Base-by-base conservation (phyloP, 2,797 vertebrate genomes). In the Coendou prehensilis region DNA sequence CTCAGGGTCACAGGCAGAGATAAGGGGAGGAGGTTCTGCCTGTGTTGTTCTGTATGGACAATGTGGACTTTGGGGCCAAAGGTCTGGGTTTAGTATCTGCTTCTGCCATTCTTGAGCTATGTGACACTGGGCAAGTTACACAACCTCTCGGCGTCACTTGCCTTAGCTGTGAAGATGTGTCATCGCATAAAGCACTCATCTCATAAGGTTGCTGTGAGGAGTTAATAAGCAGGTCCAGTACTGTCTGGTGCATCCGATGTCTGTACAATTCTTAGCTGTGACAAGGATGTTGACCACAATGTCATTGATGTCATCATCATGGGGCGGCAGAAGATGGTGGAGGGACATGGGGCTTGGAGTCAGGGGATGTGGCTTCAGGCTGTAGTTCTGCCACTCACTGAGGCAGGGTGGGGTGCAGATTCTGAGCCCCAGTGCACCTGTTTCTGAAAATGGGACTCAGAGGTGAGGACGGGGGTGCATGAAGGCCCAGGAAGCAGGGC, bases 391-490 rank as follows among this genome's bases (percentile, higher is more conserved):
- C 28, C 45, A 5, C 71, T 17, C 37, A 13, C 64, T 54, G 20
- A 26, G 5, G 4, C 6, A 0, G 30, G 20, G 2, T 5, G 0
- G 28, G 22, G 7, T n/a, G 37, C 6, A 23, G 71, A 59, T 71
- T 57, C 87, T 15, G 69, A 85, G 5, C 50, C 64, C 45, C 69
- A 52, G 20, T 4, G 9, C 9, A 11, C 23, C 52, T 0, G 30
- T 47, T 71, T 84, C 56, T 45, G 5, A 75, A 17, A 9, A 56
- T 79, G 18, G 57, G 47, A 52, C 52, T 4, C 3, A 0, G 18
- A 22, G 22, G 69, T 56, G 30, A 9, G 22, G 33, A 17, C 0
- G 2, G 2, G 0, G 1, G 37, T 52, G 15, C 8, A 5, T 15
- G 30, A 85, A 93, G 79, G 30, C 50, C 47, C 37, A 5, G 57